Conservation (phyloP, 2,888 invertebrate genomes). For the Invenusta paracnida region DNA sequence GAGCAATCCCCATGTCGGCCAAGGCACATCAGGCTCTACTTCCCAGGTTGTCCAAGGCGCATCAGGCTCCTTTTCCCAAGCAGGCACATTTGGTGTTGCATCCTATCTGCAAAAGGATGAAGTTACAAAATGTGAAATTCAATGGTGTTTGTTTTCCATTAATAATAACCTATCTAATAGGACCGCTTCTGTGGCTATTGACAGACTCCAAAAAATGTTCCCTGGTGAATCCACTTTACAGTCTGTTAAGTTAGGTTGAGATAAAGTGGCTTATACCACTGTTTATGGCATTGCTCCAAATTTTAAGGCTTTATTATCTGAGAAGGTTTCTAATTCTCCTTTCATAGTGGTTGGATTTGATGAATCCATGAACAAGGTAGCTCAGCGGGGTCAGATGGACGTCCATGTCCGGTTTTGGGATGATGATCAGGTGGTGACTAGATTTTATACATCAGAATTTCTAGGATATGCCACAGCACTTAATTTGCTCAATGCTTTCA, state of each 20-base stretch:
- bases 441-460: slow-evolving; percentile 20
- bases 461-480: slow-evolving; percentile 1
- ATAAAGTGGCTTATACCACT: background rate
- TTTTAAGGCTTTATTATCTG: no score
- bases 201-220: background rate
- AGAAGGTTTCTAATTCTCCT: no score
- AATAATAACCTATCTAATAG: background rate
- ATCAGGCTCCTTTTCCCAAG: background rate
- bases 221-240: background rate
- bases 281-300: background rate
- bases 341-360: no score
- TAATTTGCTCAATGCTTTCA: background rate
- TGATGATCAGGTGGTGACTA: slow-evolving; percentile 14
- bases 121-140: background rate
- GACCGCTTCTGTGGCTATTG: background rate
- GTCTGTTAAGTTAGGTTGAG: background rate
- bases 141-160: slow-evolving; percentile 4
- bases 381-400: slow-evolving; percentile 18
- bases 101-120: background rate
- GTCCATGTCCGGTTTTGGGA: slow-evolving; percentile 5
- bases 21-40: background rate
- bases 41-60: background rate
- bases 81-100: background rate
- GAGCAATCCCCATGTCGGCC: background rate
- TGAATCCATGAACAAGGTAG: background rate